phyloP scores from a whole-genome alignment of 2,888 invertebrate genomes.

The Selenia dentaria region DNA sequence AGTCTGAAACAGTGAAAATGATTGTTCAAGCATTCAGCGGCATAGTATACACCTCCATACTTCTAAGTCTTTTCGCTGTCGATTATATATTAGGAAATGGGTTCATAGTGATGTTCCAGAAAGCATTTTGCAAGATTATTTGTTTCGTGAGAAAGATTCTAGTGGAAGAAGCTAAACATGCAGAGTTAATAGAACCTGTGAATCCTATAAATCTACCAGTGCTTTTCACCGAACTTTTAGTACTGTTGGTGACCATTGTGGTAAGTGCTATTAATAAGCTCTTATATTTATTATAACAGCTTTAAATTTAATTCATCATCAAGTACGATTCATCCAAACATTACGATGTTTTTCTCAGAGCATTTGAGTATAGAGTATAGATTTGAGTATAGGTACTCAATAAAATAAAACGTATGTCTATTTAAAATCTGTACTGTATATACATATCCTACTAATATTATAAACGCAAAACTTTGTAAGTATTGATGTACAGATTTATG shows the following conservation, averaged over 20 bases:
- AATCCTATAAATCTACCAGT: constrained; percentile 49
- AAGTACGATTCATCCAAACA: too few species aligned
- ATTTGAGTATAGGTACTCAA: too few species aligned
- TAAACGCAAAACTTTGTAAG: too few species aligned
- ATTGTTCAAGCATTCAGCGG: constrained; percentile 37
- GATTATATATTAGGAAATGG: constrained; percentile 66
- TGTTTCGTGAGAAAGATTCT: constrained; percentile 54
- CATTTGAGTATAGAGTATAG: too few species aligned
- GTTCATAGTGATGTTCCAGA: constrained; percentile 51
- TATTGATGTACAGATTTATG: too few species aligned
- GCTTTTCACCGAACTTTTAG: constrained; percentile 53
- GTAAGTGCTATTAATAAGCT: constrained; percentile 53
- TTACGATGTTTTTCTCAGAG: too few species aligned
- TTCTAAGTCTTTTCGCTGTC: constrained; percentile 53
- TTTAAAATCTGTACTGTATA: too few species aligned
- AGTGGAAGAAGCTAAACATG: constrained; percentile 48
- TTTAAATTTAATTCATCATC: too few species aligned
- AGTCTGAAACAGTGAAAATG: constrained; percentile 39
- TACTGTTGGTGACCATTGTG: constrained; percentile 50
- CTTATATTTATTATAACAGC: too few species aligned
- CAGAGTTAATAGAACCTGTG: constrained; percentile 29
- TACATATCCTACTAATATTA: too few species aligned
- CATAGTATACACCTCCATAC: constrained; percentile 42
- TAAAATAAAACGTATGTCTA: too few species aligned
- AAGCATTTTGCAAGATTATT: constrained; percentile 47